Evolutionary conservation across 1,140 invertebrate genomes (phyloP).

Genomic region (Heliconius congener): DNA sequence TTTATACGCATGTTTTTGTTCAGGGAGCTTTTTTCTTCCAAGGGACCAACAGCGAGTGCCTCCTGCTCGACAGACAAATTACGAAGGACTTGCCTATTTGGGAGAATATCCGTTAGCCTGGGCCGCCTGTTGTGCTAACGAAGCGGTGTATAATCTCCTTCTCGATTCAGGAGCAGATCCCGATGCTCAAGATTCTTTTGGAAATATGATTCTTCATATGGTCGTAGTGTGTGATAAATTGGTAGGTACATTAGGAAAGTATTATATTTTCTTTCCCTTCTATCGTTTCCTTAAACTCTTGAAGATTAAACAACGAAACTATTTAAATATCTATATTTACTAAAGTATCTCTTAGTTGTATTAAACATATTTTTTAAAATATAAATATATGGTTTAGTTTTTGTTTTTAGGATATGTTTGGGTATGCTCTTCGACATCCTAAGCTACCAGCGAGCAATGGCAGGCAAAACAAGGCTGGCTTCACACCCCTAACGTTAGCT

Average conservation of each 20-base stretch:
- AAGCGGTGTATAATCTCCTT: conserved; percentile 98
- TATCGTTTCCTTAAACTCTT: no score
- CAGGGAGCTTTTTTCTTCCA: conserved; percentile 94
- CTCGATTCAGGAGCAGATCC: conserved; percentile 95
- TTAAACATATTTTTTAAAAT: no score
- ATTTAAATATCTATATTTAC: no score
- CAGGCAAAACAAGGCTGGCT: conserved; percentile 92
- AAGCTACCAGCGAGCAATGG: conserved; percentile 95
- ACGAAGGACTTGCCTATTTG: conserved; percentile 96
- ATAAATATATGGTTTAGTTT: no score
- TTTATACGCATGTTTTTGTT: conserved; percentile 12
- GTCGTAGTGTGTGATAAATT: conserved; percentile 98
- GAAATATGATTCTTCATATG: conserved; percentile 99
- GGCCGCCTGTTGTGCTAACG: conserved; percentile 97
- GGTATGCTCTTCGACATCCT: conserved; percentile 97
- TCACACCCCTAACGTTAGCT: conserved; percentile 97
- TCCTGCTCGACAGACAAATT: conserved; percentile 91
- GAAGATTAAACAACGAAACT: no score
- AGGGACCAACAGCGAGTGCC: conserved; percentile 92
- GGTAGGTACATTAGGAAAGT: conserved; percentile 77
- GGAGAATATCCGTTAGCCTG: conserved; percentile 98
- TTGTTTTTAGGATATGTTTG: conserved; percentile 94
- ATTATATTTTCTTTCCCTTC: no score
- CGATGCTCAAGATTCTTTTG: conserved; percentile 94
- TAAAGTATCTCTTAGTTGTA: no score